A percentile compares a stretch with the other conserved stretches of the same genome.
These are phyloP conservation scores for Crotalus helleri DNA, from an alignment of 2,113 vertebrate genomes.

Conservation along the genomic window DNA sequence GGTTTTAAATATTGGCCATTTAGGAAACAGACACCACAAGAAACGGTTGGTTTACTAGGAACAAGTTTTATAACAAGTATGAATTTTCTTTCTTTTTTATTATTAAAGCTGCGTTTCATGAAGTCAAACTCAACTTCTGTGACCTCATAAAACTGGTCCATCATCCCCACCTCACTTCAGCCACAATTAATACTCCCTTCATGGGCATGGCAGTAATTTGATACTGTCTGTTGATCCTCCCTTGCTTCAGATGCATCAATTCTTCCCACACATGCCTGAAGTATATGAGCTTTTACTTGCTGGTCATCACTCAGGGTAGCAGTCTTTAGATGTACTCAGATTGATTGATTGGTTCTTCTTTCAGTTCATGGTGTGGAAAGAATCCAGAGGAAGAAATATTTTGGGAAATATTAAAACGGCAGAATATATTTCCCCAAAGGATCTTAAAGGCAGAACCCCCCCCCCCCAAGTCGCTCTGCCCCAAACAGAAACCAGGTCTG, in stretches of 20 bases:
- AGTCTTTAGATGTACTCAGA: not conserved
- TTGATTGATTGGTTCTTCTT: not conserved
- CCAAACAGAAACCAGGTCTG: too few species aligned
- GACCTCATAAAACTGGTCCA: not conserved
- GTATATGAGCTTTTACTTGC: not conserved
- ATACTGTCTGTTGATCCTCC: not conserved
- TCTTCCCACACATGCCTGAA: not conserved
- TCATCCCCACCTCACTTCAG: not conserved
- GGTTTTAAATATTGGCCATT: not conserved
- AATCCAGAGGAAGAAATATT: too few species aligned
- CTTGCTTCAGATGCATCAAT: not conserved
- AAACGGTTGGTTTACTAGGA: not conserved
- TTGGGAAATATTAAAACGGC: too few species aligned
- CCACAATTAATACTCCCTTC: not conserved
- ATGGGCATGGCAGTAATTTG: not conserved
- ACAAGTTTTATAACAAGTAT: not conserved
- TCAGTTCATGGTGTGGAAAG: not conserved
- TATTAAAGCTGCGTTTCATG: not conserved
- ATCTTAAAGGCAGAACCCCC: too few species aligned
- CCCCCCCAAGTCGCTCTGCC: too few species aligned
- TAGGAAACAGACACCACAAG: not conserved
- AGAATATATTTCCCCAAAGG: too few species aligned
- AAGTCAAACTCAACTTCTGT: not conserved
- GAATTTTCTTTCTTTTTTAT: not conserved
- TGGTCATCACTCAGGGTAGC: not conserved